phyloP scores from a whole-genome alignment of 2,113 vertebrate species.

The Piaya cayana region DNA sequence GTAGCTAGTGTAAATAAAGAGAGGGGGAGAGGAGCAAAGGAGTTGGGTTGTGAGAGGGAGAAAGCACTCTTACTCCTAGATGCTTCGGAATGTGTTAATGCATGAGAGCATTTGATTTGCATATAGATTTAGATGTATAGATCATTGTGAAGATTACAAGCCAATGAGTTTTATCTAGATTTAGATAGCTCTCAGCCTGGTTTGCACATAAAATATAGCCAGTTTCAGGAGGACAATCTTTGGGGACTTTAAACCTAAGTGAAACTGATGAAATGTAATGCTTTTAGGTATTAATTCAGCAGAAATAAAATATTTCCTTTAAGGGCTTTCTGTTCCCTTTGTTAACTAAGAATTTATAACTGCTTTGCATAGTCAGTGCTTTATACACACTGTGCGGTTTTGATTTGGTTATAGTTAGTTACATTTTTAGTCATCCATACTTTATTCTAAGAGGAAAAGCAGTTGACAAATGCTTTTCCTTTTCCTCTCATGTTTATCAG shows the following conservation, averaged over 20 bases:
- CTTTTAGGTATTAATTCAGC: constrained; percentile 66
- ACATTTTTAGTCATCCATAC: constrained; percentile 20
- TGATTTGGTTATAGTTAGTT: constrained; percentile 43
- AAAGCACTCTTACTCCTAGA: constrained; percentile 28
- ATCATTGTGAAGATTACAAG: constrained; percentile 80
- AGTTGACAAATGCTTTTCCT: not conserved
- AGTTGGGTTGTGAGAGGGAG: not conserved
- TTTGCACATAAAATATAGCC: constrained; percentile 81
- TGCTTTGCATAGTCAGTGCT: not conserved
- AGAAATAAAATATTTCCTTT: constrained; percentile 71
- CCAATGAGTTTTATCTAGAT: constrained; percentile 84
- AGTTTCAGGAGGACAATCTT: constrained; percentile 68
- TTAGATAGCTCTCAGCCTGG: constrained; percentile 75
- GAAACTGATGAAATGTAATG: constrained; percentile 71
- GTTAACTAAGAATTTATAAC: constrained; percentile 65
- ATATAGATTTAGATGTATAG: constrained; percentile 86
- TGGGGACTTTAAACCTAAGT: constrained; percentile 66
- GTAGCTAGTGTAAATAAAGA: constrained; percentile 79
- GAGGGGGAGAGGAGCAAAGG: constrained; percentile 40
- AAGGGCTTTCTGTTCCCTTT: constrained; percentile 56
- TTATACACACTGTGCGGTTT: constrained; percentile 13
- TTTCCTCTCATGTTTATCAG: not conserved
- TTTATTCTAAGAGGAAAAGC: constrained; percentile 10
- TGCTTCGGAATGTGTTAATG: constrained; percentile 80
- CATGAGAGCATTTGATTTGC: constrained; percentile 78